These are phyloP conservation scores for Moxostoma hubbsi DNA, from an alignment of 2,797 vertebrate genomes.

Conservation along the genomic window DNA sequence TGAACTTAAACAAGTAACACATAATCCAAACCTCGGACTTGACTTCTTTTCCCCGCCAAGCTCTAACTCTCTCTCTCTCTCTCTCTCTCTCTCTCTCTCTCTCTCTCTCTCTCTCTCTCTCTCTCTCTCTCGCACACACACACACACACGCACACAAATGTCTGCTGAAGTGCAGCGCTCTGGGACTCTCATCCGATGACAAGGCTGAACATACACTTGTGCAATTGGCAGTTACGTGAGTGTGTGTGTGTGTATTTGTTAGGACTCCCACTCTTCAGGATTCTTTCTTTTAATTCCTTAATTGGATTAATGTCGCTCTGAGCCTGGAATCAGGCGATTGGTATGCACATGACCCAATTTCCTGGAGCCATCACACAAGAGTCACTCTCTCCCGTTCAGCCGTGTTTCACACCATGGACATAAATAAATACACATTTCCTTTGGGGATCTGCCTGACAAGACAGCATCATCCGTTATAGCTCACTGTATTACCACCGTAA, in stretches of 20 bases:
- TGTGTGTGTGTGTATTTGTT: slow-evolving; percentile 32
- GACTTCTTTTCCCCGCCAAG: not conserved
- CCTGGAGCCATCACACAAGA: slow-evolving; percentile 51
- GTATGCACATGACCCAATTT: slow-evolving; percentile 64
- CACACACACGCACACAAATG: slow-evolving; percentile 1
- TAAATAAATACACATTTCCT: slow-evolving; percentile 51
- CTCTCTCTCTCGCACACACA: not conserved
- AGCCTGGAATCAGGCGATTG: slow-evolving; percentile 56
- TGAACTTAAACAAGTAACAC: slow-evolving; percentile 59
- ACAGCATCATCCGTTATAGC: slow-evolving; percentile 38
- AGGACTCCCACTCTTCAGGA: slow-evolving; percentile 55
- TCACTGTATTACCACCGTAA: slow-evolving; percentile 17
- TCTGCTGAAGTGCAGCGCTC: slow-evolving; percentile 32
- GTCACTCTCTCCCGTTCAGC: slow-evolving; percentile 44
- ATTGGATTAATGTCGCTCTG: slow-evolving; percentile 63
- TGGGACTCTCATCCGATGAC: slow-evolving; percentile 52
- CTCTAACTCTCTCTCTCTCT: slow-evolving; percentile 5
- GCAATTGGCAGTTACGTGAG: slow-evolving; percentile 19
- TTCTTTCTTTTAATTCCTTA: slow-evolving; percentile 64
- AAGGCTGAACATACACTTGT: slow-evolving; percentile 51
- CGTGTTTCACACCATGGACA: slow-evolving; percentile 27
- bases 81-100: slow-evolving; percentile 16
- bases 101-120: not conserved
- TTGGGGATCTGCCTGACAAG: slow-evolving; percentile 24
- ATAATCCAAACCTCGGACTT: slow-evolving; percentile 44